Evolutionary conservation across 2,113 vertebrate genomes (phyloP), one percentile per base, ranked within the genome.

Genomic region (Hylia prasina): DNA sequence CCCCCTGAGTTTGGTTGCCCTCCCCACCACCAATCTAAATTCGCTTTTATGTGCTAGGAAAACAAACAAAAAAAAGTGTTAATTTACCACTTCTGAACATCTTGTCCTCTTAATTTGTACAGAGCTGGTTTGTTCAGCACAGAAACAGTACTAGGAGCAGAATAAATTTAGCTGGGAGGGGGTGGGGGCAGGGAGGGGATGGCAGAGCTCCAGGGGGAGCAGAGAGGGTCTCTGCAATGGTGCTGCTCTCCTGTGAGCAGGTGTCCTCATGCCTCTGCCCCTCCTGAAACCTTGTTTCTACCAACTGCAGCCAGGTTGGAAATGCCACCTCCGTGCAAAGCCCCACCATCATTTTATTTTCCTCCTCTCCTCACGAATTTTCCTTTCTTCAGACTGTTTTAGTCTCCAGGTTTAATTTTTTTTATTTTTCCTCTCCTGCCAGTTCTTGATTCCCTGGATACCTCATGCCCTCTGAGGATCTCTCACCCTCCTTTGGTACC

Each of bases 41-140:
- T 92, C 33, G 56, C 78, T 96, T 96, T 94, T 44, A 87, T 94
- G 87, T 93, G 90, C 80, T 89, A 92, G 79, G 71, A 93, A 91
- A 93, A 90, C 85, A 94, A 84, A 53, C 66, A 69, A 75, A 69
- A 82, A 91, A 78, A 92, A 80, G 95, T 91, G 94, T 96, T 92
- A 97, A 96, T 91, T 80, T 94, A 83, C 77, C 81, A 88, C 89
- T 96, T 95, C 95, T 95, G 94, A 97, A 96, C 93, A 97, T 97
- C 94, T 96, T 95, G 96, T 96, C 90, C 93, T 95, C 85, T 79
- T 93, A 82, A 89, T 96, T 93, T 93, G 89, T 93, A 83, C 87
- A 63, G 68, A 40, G 75, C 77, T 90, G 63, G 64, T 72, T 93
- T 92, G 83, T 75, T 93, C 87, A 73, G 93, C 50, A n/a, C 86